Conservation (phyloP, 2,888 invertebrate species). For the Hymenopus coronatus region DNA sequence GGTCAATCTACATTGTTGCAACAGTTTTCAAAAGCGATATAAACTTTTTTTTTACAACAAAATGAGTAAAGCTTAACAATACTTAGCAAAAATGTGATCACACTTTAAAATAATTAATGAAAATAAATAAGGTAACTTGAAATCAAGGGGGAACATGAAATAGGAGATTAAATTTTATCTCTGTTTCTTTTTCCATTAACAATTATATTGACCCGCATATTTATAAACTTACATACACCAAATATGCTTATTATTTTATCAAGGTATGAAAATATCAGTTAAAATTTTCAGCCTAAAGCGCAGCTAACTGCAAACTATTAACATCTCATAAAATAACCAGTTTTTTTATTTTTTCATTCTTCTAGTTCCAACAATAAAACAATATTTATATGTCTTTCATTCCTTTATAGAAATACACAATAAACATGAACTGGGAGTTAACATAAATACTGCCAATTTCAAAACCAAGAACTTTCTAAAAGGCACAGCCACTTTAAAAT, state of each 20-base stretch:
- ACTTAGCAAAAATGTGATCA: background rate
- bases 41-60: background rate
- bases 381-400: background rate
- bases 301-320: background rate
- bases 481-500: background rate
- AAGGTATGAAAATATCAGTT: slow-evolving; percentile 1
- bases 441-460: background rate
- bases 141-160: background rate
- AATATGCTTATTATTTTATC: background rate
- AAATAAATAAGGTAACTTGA: background rate
- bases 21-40: background rate
- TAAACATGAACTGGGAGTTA: background rate
- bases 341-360: background rate
- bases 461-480: background rate
- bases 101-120: background rate
- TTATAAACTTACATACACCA: background rate
- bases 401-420: background rate
- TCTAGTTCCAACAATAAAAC: background rate
- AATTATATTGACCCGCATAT: background rate
- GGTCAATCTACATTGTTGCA: background rate
- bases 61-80: background rate
- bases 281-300: background rate
- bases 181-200: background rate
- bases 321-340: background rate
- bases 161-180: background rate